These are phyloP conservation scores for Spheniscus humboldti DNA, from an alignment of 2,797 vertebrate genomes.

Conservation along the genomic window DNA sequence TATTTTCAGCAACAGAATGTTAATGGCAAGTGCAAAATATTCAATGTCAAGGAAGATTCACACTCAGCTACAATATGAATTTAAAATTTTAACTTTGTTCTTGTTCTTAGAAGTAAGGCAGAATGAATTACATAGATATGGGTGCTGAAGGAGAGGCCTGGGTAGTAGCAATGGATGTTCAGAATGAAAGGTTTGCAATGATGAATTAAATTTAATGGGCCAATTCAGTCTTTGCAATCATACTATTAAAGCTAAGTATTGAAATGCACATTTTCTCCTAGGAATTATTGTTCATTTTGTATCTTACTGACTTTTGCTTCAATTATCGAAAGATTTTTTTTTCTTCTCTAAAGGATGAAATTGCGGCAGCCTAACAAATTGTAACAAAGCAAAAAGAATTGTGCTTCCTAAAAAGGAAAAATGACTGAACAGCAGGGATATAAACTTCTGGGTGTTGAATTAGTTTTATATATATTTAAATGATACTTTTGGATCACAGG, in stretches of 20 bases:
- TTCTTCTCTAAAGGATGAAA: constrained; percentile 1
- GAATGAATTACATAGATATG: background rate
- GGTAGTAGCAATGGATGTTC: background rate
- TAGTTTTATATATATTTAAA: background rate
- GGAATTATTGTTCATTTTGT: constrained; percentile 29
- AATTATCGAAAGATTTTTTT: background rate
- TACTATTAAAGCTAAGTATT: constrained; percentile 37
- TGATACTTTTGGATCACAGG: background rate
- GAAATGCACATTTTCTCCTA: constrained; percentile 42
- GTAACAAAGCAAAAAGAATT: constrained; percentile 5
- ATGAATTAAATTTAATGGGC: constrained; percentile 52
- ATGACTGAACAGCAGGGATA: background rate
- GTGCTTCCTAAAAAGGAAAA: background rate
- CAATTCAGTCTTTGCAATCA: constrained; percentile 49
- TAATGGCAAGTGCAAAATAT: background rate
- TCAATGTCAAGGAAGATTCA: background rate
- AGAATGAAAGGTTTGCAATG: constrained; percentile 32
- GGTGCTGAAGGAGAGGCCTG: background rate
- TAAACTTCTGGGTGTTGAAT: background rate
- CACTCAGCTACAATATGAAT: background rate
- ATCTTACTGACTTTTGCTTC: constrained; percentile 16
- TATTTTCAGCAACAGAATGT: background rate
- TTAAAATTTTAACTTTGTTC: constrained; percentile 1
- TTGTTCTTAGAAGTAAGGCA: background rate
- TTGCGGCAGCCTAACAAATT: background rate